Percentiles rank a stretch among this genome's conserved stretches.
Conservation (phyloP, 2,888 invertebrate genomes). For the Ashinkailepas kermadecensis region DNA sequence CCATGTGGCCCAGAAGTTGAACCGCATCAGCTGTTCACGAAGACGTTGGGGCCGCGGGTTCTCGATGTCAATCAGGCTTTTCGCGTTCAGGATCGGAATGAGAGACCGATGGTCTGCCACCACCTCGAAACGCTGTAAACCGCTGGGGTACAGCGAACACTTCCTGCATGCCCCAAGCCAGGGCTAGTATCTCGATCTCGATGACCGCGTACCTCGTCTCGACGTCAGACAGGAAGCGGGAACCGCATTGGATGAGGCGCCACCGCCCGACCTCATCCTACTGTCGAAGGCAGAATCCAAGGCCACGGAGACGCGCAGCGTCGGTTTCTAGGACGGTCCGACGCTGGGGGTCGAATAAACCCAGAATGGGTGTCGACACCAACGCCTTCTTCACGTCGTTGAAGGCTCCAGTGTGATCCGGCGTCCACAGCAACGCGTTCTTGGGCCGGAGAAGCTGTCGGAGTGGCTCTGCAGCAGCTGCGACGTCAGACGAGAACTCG, state of each 20-base stretch:
- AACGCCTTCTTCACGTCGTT: conserved; percentile 23
- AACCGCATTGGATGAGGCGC: conserved; percentile 28
- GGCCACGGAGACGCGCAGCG: conserved; percentile 12
- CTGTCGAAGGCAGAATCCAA: conserved; percentile 24
- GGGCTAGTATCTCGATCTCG: conserved; percentile 24
- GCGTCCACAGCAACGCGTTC: conserved; percentile 23
- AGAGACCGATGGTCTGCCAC: conserved; percentile 25
- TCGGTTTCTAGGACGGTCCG: conserved; percentile 24
- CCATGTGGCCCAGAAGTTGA: conserved; percentile 22
- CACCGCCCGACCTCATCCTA: conserved; percentile 9
- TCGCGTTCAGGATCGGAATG: conserved; percentile 26
- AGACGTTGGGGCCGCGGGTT: conserved; percentile 27
- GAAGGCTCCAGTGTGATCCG: conserved; percentile 19
- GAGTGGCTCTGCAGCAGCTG: conserved; percentile 23
- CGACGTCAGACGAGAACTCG: conserved; percentile 21
- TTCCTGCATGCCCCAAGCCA: conserved; percentile 26
- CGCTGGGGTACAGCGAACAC: conserved; percentile 15
- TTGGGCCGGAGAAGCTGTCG: conserved; percentile 11
- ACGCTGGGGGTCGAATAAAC: conserved; percentile 3
- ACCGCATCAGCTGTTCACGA: conserved; percentile 21
- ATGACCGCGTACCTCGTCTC: conserved; percentile 25
- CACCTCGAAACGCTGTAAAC: conserved; percentile 25
- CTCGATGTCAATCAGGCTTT: conserved; percentile 23
- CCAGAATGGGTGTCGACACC: conserved; percentile 13
- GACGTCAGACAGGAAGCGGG: conserved; percentile 23